Evolutionary conservation across 2,797 vertebrate genomes (phyloP).

Genomic region (Lithobates pipiens): DNA sequence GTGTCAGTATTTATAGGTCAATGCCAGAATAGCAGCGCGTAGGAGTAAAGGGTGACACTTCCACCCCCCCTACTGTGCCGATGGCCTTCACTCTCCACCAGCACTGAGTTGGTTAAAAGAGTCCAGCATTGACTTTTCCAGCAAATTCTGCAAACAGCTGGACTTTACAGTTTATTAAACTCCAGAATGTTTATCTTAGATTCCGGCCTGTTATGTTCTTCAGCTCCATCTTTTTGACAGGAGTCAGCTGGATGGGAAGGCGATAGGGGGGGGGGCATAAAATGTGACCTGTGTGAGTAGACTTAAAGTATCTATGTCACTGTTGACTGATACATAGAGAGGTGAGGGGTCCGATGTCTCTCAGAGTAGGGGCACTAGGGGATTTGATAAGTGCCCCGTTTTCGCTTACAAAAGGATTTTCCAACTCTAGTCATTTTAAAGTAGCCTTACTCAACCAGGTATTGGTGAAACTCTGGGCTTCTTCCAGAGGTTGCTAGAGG

Average conservation of each 20-base stretch:
- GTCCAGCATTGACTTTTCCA: background rate
- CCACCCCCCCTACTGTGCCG: background rate
- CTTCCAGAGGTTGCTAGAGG: too few relatives aligned
- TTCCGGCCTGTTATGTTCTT: background rate
- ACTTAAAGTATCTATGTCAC: too few relatives aligned
- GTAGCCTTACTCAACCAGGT: too few relatives aligned
- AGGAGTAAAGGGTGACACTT: background rate
- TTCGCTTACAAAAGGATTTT: too few relatives aligned
- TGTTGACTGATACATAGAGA: too few relatives aligned
- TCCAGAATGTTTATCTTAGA: conserved; percentile 8
- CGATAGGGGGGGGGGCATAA: background rate
- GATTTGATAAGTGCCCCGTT: too few relatives aligned
- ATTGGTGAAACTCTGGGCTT: too few relatives aligned
- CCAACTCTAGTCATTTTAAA: too few relatives aligned
- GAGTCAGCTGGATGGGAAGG: conserved; percentile 6
- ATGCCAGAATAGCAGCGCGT: conserved; percentile 14
- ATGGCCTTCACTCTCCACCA: background rate
- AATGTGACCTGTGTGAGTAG: too few relatives aligned
- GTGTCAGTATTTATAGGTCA: conserved; percentile 39
- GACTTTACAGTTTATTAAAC: background rate
- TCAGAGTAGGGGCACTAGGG: too few relatives aligned
- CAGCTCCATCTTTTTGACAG: background rate
- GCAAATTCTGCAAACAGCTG: background rate
- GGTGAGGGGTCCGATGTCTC: too few relatives aligned
- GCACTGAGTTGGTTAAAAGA: background rate